phyloP scores from a whole-genome alignment of 2,113 vertebrate species.

The Phoenicopterus ruber region DNA sequence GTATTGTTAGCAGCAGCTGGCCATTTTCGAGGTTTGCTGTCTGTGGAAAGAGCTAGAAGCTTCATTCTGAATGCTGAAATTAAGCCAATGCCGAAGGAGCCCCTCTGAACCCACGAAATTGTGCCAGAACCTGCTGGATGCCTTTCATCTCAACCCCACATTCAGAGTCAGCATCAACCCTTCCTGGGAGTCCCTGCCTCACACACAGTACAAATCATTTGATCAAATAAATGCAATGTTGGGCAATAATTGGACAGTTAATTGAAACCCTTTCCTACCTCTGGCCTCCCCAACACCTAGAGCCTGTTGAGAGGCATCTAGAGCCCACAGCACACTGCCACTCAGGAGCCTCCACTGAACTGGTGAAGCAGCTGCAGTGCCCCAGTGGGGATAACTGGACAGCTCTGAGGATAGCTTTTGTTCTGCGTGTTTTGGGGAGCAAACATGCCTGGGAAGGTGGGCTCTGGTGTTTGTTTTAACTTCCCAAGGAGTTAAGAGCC shows the following conservation, averaged over 20 bases:
- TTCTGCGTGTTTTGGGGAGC: not conserved
- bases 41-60: not conserved
- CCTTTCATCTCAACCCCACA: not conserved
- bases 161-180: not conserved
- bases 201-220: not conserved
- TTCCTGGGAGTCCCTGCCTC: not conserved
- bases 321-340: not conserved
- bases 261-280: not conserved
- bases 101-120: not conserved
- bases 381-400: not conserved
- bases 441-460: not conserved
- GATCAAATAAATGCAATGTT: not conserved
- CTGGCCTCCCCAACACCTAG: accelerated
- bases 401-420: not conserved
- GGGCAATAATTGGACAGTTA: not conserved
- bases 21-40: not conserved
- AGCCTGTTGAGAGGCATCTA: not conserved
- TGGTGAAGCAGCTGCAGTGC: not conserved
- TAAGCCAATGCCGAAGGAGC: not conserved
- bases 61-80: not conserved
- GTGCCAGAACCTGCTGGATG: not conserved
- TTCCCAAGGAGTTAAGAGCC: not conserved
- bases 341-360: not conserved
- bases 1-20: not conserved
- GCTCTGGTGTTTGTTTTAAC: constrained; percentile 2